These are phyloP conservation scores for Nemotelus nigrinus DNA, from an alignment of 2,888 invertebrate species.

Conservation along the genomic window DNA sequence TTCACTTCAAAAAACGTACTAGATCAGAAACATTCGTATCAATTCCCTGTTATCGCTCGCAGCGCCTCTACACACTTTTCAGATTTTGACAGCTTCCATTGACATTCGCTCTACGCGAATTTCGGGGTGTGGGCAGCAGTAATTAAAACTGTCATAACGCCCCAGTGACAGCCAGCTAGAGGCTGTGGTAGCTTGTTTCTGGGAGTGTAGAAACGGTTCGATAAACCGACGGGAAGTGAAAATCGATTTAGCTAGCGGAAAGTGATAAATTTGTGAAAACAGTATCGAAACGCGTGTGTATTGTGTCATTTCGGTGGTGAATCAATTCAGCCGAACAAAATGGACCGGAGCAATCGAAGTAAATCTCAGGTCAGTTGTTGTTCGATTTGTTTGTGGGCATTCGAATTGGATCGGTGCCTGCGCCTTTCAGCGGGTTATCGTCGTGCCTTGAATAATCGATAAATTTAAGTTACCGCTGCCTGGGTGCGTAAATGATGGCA, in stretches of 20 bases:
- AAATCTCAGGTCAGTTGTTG: slow-evolving; percentile 45
- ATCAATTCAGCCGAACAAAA: slow-evolving; percentile 24
- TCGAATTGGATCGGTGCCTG: neutral
- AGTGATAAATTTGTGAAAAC: slow-evolving; percentile 2
- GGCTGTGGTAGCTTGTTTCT: slow-evolving; percentile 27
- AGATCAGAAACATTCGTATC: no score
- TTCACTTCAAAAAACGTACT: no score
- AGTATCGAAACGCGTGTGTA: neutral
- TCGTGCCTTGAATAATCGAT: slow-evolving; percentile 34
- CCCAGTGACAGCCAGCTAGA: slow-evolving; percentile 19
- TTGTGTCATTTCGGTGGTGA: neutral
- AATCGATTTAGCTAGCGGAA: slow-evolving; percentile 28
- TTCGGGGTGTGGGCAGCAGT: neutral
- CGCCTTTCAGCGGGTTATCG: neutral
- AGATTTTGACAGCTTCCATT: slow-evolving; percentile 16
- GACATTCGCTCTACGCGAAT: slow-evolving; percentile 12
- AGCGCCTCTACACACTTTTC: neutral
- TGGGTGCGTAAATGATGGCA: neutral
- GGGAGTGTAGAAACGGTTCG: neutral
- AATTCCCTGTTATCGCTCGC: neutral
- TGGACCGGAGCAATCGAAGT: slow-evolving; percentile 46
- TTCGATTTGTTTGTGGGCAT: slow-evolving; percentile 13
- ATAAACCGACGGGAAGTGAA: slow-evolving; percentile 8
- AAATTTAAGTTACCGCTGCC: slow-evolving; percentile 23
- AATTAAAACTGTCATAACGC: slow-evolving; percentile 13